Evolutionary conservation across 2,888 invertebrate species (phyloP).

Genomic region (Sphinx pinastri): DNA sequence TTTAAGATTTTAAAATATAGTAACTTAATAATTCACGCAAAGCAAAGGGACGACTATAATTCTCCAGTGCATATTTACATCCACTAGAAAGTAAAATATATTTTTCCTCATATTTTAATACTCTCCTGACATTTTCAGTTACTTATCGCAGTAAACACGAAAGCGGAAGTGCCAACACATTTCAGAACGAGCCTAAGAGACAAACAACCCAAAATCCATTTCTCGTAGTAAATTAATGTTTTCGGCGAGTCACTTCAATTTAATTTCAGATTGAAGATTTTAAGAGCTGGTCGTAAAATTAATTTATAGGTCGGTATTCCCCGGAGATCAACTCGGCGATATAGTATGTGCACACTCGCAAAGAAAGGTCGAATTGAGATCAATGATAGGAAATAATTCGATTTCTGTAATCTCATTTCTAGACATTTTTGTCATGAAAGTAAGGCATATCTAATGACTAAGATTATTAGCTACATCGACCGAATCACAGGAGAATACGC

Average conservation of each 20-base stretch:
- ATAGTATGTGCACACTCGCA: constrained; percentile 22
- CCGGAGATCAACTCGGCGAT: constrained; percentile 21
- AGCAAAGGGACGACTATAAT: too few relatives aligned
- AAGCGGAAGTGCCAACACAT: neutral
- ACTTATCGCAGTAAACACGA: neutral
- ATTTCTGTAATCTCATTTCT: neutral
- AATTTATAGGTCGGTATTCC: constrained; percentile 38
- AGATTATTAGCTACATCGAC: too few relatives aligned
- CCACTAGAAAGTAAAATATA: too few relatives aligned
- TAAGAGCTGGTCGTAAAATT: constrained; percentile 40
- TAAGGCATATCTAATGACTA: too few relatives aligned
- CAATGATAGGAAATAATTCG: constrained; percentile 3
- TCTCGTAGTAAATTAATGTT: constrained; percentile 17
- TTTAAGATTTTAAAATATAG: too few relatives aligned
- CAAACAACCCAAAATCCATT: constrained; percentile 20
- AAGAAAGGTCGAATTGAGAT: constrained; percentile 13
- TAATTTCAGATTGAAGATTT: constrained; percentile 39
- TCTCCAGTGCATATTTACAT: too few relatives aligned
- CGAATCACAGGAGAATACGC: too few relatives aligned
- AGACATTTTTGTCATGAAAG: neutral
- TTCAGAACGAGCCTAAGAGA: constrained; percentile 6
- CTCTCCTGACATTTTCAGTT: neutral
- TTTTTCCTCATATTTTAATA: neutral
- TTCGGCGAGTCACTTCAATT: constrained; percentile 30
- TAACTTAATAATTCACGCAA: too few relatives aligned